These are phyloP conservation scores for Trididemnum miniatum DNA, from an alignment of 23 tunicate species.

Conservation along the genomic window DNA sequence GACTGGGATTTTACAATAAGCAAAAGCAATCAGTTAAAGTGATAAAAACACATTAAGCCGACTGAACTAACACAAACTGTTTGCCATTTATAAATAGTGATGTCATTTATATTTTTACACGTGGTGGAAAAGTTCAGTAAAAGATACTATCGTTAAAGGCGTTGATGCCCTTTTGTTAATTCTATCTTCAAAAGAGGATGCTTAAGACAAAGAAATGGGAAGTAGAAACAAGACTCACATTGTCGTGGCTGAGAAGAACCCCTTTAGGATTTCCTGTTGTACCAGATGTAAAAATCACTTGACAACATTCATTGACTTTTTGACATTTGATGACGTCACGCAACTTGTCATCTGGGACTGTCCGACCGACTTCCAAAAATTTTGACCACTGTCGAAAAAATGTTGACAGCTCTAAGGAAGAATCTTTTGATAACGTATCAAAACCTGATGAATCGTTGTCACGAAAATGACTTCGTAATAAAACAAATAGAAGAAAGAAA, in stretches of 20 bases:
- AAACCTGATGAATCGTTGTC: too few relatives aligned
- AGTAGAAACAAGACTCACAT: constrained; percentile 23
- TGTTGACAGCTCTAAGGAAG: too few relatives aligned
- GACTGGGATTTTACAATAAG: too few relatives aligned
- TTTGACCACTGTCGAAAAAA: constrained; percentile 40
- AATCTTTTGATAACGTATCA: too few relatives aligned
- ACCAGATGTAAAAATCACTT: constrained; percentile 60
- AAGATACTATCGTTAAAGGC: neutral
- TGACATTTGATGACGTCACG: constrained; percentile 33
- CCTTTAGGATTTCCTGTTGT: constrained; percentile 59
- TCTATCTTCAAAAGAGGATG: neutral
- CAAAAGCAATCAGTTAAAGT: too few relatives aligned
- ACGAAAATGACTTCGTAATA: neutral
- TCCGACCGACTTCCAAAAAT: constrained; percentile 8
- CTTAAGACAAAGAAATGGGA: neutral
- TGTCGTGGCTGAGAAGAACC: constrained; percentile 58
- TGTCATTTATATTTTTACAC: neutral
- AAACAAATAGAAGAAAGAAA: neutral
- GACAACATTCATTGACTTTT: constrained; percentile 55
- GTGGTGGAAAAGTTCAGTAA: too few relatives aligned
- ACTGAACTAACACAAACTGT: too few relatives aligned
- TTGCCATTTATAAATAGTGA: neutral
- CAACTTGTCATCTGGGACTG: constrained; percentile 22
- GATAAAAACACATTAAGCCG: too few relatives aligned
- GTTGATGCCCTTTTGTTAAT: neutral